Evolutionary conservation across 2,113 vertebrate genomes (phyloP), one percentile per base, ranked within the genome.

Genomic region (Glareola pratincola): DNA sequence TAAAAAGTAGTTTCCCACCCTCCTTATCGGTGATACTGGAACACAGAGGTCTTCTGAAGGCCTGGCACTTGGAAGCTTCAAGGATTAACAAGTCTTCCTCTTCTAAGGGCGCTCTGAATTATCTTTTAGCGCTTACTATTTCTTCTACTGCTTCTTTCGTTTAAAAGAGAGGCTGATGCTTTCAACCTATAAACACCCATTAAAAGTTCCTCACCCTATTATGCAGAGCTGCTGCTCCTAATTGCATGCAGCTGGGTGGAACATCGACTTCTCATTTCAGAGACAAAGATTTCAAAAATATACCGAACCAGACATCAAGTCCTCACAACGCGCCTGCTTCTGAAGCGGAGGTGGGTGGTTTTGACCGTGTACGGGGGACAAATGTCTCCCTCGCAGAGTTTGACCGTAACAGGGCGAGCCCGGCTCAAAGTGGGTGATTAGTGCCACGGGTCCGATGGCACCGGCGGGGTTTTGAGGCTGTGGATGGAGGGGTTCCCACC

Each of bases 181-280:
- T 98, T 98, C 95, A 97, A 97, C 91, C 95, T 97, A 98, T 98
- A 97, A 98, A 98, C 97, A 98, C 95, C 94, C 92, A 98, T 96
- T 98, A 98, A 97, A 98, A 97, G 94, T 98, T 98, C 96, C 95
- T 97, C 96, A 97, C 97, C 95, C 96, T 97, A 92, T 97, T 96
- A 98, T 85, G 94, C 76, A 19, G 39, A 97, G 88, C 96, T 96
- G 85, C 94, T 97, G 96, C 91, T 97, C 95, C 96, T 98, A 98
- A 98, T 97, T 97, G 95, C 91, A 88, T 97, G 94, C 97, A 98
- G 97, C 96, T 98, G 98, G 94, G 95, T 92, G 62, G 84, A 94
- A 97, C 95, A 94, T 26, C 91, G 93, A 92, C 96, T 97, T 97
- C 88, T 96, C 78, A 91, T 97, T 98, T 98, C 95, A 97, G 97